Evolutionary conservation across 2,113 vertebrate species (phyloP).

Genomic region (Tupaia chinensis): DNA sequence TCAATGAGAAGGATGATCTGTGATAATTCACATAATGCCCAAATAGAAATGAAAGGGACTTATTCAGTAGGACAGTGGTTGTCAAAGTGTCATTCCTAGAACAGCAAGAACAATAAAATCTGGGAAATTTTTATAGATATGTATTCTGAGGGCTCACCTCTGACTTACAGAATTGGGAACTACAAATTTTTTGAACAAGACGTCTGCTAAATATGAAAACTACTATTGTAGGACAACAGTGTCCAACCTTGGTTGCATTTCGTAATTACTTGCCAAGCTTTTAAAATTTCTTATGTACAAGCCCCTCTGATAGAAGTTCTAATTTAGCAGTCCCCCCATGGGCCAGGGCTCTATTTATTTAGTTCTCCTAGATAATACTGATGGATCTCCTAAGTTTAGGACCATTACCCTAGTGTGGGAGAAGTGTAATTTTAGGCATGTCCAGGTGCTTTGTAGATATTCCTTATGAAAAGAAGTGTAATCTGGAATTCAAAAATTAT

Average conservation of each 20-base stretch:
- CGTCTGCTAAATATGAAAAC: background rate
- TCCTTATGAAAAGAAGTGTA: background rate
- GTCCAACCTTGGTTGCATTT: background rate
- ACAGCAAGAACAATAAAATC: background rate
- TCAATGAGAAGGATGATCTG: background rate
- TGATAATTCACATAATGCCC: background rate
- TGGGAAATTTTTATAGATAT: background rate
- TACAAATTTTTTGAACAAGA: background rate
- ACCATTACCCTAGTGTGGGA: background rate
- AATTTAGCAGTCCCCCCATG: background rate
- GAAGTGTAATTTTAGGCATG: background rate
- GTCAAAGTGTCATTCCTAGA: background rate
- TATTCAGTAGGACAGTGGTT: background rate
- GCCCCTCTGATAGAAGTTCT: background rate
- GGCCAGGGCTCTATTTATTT: background rate
- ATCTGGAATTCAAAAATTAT: conserved; percentile 56
- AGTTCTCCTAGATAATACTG: background rate
- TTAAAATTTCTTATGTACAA: background rate
- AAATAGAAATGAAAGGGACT: conserved; percentile 19
- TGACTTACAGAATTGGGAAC: conserved; percentile 14
- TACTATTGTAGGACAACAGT: background rate
- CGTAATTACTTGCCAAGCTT: conserved; percentile 2
- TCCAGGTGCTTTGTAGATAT: background rate
- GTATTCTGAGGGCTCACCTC: background rate
- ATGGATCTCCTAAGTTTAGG: conserved; percentile 30